Conservation (phyloP, 2,888 invertebrate genomes). For the Agrochola lychnidis region DNA sequence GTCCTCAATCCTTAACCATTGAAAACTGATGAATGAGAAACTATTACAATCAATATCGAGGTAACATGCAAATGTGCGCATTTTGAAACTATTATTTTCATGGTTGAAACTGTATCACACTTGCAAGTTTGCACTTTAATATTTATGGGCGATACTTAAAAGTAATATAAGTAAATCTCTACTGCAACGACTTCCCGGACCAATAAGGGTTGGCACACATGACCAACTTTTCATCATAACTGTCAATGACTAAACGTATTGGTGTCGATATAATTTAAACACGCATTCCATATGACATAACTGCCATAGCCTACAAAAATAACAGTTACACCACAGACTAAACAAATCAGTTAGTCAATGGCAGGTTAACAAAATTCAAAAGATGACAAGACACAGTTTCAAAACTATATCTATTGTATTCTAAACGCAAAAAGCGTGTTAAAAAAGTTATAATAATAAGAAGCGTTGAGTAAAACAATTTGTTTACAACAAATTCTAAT, state of each 20-base stretch:
- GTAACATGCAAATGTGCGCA: background rate
- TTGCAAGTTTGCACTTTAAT: background rate
- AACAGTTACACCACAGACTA: conserved; percentile 12
- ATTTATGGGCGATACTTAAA: background rate
- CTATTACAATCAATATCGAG: no score
- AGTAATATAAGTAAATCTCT: background rate
- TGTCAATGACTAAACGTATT: conserved; percentile 17
- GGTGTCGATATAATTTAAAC: background rate
- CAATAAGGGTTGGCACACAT: background rate
- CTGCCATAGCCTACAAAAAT: background rate
- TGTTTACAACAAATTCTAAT: conserved; percentile 51
- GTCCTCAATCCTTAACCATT: background rate
- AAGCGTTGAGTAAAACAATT: conserved; percentile 46
- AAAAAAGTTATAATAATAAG: conserved; percentile 27
- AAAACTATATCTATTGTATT: conserved; percentile 30
- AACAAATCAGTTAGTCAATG: conserved; percentile 24
- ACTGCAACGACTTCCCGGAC: conserved; percentile 18
- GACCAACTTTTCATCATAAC: conserved; percentile 26
- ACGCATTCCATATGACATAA: conserved; percentile 22
- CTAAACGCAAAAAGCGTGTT: conserved; percentile 11
- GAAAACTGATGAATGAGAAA: background rate
- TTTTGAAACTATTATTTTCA: background rate
- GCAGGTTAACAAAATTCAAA: background rate
- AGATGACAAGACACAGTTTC: conserved; percentile 19
- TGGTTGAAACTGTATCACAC: background rate